Base-by-base conservation (phyloP, 2,113 vertebrate genomes). In the Halcyon senegalensis region DNA sequence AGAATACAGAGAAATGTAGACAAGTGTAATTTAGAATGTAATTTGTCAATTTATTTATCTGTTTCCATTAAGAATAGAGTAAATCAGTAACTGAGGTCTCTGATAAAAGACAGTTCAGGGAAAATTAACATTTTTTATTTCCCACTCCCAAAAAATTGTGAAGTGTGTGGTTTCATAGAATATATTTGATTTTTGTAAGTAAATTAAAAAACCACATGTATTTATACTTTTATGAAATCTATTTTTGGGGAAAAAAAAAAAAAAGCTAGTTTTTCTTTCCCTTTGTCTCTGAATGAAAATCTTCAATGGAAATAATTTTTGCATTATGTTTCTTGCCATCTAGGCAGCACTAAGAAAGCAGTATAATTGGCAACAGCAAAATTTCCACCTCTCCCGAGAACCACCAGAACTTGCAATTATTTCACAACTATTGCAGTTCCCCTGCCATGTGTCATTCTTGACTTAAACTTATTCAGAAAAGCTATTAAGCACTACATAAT, bases 401-500 rank as follows among this genome's bases (percentile, higher is more conserved):
- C 41, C 10, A 83, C 31, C 13, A 76, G 50, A 11, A n/a, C 21
- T 62, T 76, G 48, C 70, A 90, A 85, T 93, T 94, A 96, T 91
- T 96, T 91, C 39, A 59, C 75, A 86, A 58, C 76, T 46, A 67
- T 27, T 76, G 41, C 37, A 39, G 35, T 89, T 95, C 41, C 53
- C 53, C 53, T 87, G 33, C 63, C 8, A 1, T 55, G 55, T 88
- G 50, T 86, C 59, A 86, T 78, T 80, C 92, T 86, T 94, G 70
- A 91, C 89, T 96, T 95, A 39, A 95, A 95, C 58, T 76, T 93
- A 86, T 83, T 91, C 91, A 91, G 78, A 85, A 96, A 94, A 94
- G 64, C 79, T 95, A 90, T 93, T 91, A 95, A 88, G n/a, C n/a
- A 67, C 75, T 74, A 86, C 72, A 70, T 90, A 96, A 96, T 88